A percentile compares a stretch with the other conserved stretches of the same genome.
phyloP scores from a whole-genome alignment of 53 echinoderm and acorn worm species.

The Pentamera pediparva region DNA sequence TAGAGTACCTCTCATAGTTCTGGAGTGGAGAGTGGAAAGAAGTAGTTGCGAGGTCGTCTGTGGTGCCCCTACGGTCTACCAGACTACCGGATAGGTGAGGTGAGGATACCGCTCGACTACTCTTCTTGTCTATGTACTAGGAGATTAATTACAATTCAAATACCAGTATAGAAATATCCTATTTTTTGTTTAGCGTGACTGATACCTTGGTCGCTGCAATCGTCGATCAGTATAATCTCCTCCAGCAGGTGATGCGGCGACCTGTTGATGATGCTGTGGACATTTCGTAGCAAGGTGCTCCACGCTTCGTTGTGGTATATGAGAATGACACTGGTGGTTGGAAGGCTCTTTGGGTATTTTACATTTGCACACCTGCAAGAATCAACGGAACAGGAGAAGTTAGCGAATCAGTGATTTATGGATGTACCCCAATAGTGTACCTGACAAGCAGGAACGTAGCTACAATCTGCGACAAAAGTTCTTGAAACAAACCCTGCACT shows the following conservation, averaged over 20 bases:
- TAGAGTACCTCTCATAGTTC: background rate
- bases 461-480: too few relatives aligned
- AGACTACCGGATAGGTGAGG: too few relatives aligned
- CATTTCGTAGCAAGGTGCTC: conserved; percentile 83
- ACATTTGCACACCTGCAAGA: conserved; percentile 16
- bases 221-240: conserved; percentile 90
- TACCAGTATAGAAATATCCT: background rate
- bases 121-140: background rate
- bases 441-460: too few relatives aligned
- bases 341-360: conserved; percentile 58
- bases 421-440: too few relatives aligned
- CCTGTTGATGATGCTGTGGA: conserved; percentile 91
- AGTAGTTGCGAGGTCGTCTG: too few relatives aligned
- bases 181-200: background rate
- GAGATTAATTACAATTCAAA: background rate
- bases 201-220: conserved; percentile 95
- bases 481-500: too few relatives aligned
- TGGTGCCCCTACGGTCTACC: too few relatives aligned
- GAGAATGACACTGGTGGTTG: conserved; percentile 87
- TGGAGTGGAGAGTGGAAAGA: too few relatives aligned
- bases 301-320: conserved; percentile 94
- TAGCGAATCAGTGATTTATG: too few relatives aligned
- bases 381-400: background rate
- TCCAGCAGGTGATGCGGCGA: conserved; percentile 67
- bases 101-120: too few relatives aligned